Conservation (phyloP, 2,797 vertebrate species). For the Fringilla coelebs region DNA sequence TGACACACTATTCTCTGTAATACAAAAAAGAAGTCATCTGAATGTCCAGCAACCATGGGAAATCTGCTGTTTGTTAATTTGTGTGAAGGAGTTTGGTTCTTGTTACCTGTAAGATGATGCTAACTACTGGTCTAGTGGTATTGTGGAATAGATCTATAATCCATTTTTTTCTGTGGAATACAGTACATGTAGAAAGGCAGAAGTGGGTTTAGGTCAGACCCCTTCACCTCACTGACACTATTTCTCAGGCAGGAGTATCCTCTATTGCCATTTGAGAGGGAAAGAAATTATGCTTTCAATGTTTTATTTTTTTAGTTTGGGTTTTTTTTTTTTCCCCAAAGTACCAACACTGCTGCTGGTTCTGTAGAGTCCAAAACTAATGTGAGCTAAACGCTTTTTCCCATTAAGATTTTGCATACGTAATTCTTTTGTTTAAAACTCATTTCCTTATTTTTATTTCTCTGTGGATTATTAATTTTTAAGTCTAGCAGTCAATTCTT, state of each 20-base stretch:
- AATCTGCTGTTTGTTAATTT: background rate
- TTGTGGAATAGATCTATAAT: background rate
- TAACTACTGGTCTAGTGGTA: background rate
- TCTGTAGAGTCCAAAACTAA: background rate
- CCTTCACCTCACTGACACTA: background rate
- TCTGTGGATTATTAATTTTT: background rate
- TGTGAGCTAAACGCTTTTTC: accelerated
- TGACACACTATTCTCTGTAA: background rate
- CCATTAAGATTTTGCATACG: background rate
- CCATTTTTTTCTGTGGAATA: background rate
- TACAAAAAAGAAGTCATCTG: background rate
- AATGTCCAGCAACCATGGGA: background rate
- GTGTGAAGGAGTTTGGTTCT: background rate
- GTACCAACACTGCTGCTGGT: background rate
- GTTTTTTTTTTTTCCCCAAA: background rate
- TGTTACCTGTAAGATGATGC: background rate
- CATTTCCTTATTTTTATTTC: background rate
- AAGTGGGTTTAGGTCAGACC: background rate
- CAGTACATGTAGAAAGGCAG: background rate
- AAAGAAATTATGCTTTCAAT: background rate
- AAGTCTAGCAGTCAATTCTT: background rate
- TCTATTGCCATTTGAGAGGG: background rate
- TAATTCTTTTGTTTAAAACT: background rate
- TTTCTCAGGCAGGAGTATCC: background rate
- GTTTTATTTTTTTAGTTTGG: background rate